phyloP scores from a whole-genome alignment of 2,888 invertebrate species.

The Octodonta nipae region DNA sequence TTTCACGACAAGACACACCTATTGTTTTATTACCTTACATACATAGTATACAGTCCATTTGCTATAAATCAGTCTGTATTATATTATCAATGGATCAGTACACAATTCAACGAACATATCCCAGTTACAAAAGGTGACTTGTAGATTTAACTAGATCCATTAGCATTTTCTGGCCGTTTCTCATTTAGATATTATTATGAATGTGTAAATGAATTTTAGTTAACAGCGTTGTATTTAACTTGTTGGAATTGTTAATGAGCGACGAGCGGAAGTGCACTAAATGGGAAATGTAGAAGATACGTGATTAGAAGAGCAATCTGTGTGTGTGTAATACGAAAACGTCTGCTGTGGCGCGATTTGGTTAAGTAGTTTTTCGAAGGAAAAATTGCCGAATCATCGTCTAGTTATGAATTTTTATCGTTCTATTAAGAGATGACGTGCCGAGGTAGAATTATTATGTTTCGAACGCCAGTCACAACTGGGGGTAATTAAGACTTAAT shows the following conservation, averaged over 20 bases:
- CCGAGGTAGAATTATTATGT: not conserved
- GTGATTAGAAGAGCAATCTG: conserved; percentile 28
- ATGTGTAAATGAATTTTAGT: conserved; percentile 23
- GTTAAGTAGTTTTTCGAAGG: conserved; percentile 17
- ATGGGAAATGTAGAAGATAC: conserved; percentile 25
- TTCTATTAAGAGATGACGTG: conserved; percentile 18
- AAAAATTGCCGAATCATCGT: conserved; percentile 27
- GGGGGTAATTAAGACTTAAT: no score
- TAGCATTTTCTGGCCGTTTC: conserved; percentile 17
- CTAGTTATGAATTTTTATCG: conserved; percentile 26
- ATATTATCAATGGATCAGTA: no score
- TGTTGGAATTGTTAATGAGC: conserved; percentile 20
- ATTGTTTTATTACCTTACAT: not conserved
- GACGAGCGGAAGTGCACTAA: conserved; percentile 16
- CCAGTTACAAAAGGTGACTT: not conserved
- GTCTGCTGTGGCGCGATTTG: no score
- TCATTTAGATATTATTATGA: conserved; percentile 22
- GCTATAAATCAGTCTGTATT: not conserved
- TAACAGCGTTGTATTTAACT: conserved; percentile 22
- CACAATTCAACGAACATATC: no score
- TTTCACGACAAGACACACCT: conserved; percentile 1
- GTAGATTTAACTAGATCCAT: conserved; percentile 6
- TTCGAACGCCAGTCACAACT: no score
- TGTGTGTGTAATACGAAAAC: no score
- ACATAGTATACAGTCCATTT: not conserved